phyloP scores from a whole-genome alignment of 2,797 vertebrate species.

The Leptatherina wallacei region DNA sequence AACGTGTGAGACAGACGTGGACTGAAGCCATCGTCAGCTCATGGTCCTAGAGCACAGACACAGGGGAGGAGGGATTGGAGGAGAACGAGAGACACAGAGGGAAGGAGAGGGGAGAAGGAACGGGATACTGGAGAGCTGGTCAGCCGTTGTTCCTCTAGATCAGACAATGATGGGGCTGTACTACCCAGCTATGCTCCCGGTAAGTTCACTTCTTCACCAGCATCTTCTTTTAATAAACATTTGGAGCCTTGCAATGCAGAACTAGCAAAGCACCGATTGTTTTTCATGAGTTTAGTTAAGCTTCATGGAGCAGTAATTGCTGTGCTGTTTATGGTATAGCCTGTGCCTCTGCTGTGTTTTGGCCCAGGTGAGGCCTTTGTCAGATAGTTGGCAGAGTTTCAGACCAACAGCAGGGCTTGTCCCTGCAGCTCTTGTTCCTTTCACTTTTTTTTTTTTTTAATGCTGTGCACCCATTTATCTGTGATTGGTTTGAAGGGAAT shows the following conservation, averaged over 20 bases:
- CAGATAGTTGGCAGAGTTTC: constrained; percentile 66
- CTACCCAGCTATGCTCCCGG: constrained; percentile 79
- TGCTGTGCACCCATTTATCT: constrained; percentile 7
- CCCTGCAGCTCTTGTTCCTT: constrained; percentile 59
- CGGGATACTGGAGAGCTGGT: constrained; percentile 66
- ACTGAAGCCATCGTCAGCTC: constrained; percentile 68
- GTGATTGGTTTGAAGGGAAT: constrained; percentile 6
- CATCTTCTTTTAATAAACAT: constrained; percentile 16
- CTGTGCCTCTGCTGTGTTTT: constrained; percentile 44
- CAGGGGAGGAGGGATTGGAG: constrained; percentile 62
- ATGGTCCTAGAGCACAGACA: constrained; percentile 74
- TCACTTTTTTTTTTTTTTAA: constrained; percentile 23
- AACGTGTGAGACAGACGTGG: constrained; percentile 75
- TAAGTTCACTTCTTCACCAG: constrained; percentile 58
- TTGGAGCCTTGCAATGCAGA: constrained; percentile 3
- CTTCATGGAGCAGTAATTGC: constrained; percentile 14
- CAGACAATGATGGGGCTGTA: constrained; percentile 84
- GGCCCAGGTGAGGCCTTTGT: constrained; percentile 74
- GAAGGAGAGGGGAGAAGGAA: constrained; percentile 52
- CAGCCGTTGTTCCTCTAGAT: constrained; percentile 66
- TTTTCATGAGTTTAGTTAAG: constrained; percentile 23
- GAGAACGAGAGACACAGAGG: constrained; percentile 52
- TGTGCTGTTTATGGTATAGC: constrained; percentile 35
- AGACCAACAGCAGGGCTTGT: constrained; percentile 58
- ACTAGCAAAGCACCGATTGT: not conserved